Conservation (phyloP, 2,888 invertebrate species). For the Gastracanthus pulcherrimus region DNA sequence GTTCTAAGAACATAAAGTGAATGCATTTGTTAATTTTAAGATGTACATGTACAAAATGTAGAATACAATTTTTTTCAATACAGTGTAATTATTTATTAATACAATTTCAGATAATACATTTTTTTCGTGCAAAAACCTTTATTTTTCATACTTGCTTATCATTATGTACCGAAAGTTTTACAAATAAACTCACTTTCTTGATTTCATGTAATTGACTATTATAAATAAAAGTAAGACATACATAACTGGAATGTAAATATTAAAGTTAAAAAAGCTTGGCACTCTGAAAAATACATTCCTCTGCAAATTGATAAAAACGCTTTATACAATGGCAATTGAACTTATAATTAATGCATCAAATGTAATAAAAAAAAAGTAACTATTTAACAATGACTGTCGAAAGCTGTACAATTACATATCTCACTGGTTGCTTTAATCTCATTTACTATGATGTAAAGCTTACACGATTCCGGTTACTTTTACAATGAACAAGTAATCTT, state of each 20-base stretch:
- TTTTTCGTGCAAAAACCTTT: slow-evolving; percentile 40
- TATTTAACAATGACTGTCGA: slow-evolving; percentile 19
- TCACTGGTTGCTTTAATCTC: slow-evolving; percentile 23
- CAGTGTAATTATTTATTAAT: slow-evolving; percentile 40
- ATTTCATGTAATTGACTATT: not conserved
- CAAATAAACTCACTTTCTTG: not conserved
- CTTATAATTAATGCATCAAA: slow-evolving; percentile 22
- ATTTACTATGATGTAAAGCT: not conserved
- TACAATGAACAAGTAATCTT: slow-evolving; percentile 25
- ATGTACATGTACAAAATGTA: slow-evolving; percentile 28
- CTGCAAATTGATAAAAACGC: slow-evolving; percentile 26
- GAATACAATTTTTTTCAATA: slow-evolving; percentile 38
- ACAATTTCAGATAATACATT: slow-evolving; percentile 30
- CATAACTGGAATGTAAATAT: slow-evolving; percentile 45
- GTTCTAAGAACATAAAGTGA: slow-evolving; percentile 9
- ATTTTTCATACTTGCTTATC: slow-evolving; percentile 29
- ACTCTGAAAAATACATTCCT: slow-evolving; percentile 44
- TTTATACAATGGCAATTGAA: slow-evolving; percentile 40
- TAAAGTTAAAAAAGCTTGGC: slow-evolving; percentile 53
- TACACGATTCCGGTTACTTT: slow-evolving; percentile 13
- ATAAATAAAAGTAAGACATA: slow-evolving; percentile 16
- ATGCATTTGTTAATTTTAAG: slow-evolving; percentile 49
- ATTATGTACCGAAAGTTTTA: slow-evolving; percentile 16
- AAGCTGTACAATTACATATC: slow-evolving; percentile 41
- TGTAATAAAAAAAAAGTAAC: slow-evolving; percentile 38